Base-by-base conservation (phyloP, 2,797 vertebrate species). In the Pachyuromys duprasi region DNA sequence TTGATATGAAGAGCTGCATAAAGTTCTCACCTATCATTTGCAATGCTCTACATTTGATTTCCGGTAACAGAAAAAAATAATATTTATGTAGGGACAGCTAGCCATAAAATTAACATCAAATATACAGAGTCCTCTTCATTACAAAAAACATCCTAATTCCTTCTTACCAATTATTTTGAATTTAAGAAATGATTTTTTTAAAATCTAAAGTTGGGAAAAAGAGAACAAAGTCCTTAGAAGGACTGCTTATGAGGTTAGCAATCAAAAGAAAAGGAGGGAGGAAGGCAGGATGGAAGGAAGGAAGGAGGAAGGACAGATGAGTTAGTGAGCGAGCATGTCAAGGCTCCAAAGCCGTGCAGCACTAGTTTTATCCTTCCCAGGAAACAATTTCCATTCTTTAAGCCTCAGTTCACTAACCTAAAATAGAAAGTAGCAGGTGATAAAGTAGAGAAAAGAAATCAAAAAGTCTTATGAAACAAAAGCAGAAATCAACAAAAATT, bases 71-170 rank as follows among this genome's bases (percentile, higher is more conserved):
- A 39, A 22, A 17, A 17, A n/a, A 39, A 33, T 31, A 67, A 65
- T n/a, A 70, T 70, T 26, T 45, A 82, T 82, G 7, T n/a, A 26
- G 13, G 22, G 42, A 60, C 31, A 63, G 89, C n/a, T n/a, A n/a
- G n/a, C n/a, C n/a, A n/a, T n/a, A n/a, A n/a, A n/a, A n/a, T n/a
- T n/a, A n/a, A n/a, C n/a, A n/a, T n/a, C 28, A 17, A 83, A 87
- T 26, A 88, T 81, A n/a, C n/a, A 89, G 8, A 63, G 15, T 24
- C 24, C n/a, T 22, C 82, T 95, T 88, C 45, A 92, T n/a, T 36
- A 96, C 95, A 94, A 96, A 15, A 76, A 62, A 55, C 31, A 81
- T 8, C 36, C 49, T 42, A 92, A 8, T 92, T 95, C 5, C 39
- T 78, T 75, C 24, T 49, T 79, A 5, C 22, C 36, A 89, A 63